Base-by-base conservation (phyloP, 2,797 vertebrate genomes). In the Psittacula echo region DNA sequence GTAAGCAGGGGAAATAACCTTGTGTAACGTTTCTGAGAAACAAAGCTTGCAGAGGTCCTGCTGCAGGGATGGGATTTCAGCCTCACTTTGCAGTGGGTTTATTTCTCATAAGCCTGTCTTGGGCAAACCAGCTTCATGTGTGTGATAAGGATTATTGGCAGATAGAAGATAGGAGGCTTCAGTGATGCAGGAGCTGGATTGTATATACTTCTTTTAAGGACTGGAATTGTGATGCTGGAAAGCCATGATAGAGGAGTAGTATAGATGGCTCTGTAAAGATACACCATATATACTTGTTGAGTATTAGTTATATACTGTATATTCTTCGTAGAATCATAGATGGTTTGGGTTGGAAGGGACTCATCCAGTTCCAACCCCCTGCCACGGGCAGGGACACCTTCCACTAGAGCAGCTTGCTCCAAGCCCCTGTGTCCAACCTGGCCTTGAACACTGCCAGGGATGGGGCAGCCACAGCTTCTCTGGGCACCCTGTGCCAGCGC, bases 331-430 rank as follows among this genome's bases (percentile, higher is more conserved):
- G 56, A 60, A 34, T 64, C 15, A 37, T 60, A 60, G 56, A 60
- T 17, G 56, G 23, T 60, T 60, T 60, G 22, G 4, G n/a, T 37
- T 60, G 23, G 22, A 47, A 47, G 45, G 22, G n/a, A 60, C 14
- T 60, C n/a, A 60, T 26, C 15, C n/a, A 24, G 5, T 34, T 26
- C 56, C 23, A 60, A 5, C 23, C n/a, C 32, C 20, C 56, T 60
- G 56, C n/a, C 23, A 60, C 0, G 0, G 14, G 23, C n/a, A 0
- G 10, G 23, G 15, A 24, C 22, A 7, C n/a, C 56, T 58, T 58
- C 9, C 56, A 58, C 56, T 17, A 4, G 22, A 24, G n/a, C 56
- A 34, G n/a, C 0, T 24, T 58, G 56, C 56, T 58, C 56, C n/a
- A 58, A 58, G 56, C 56, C 56, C 30, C 56, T 34, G n/a, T 58